Evolutionary conservation across 2,797 vertebrate genomes (phyloP).

Genomic region (Spondyliosoma cantharus): DNA sequence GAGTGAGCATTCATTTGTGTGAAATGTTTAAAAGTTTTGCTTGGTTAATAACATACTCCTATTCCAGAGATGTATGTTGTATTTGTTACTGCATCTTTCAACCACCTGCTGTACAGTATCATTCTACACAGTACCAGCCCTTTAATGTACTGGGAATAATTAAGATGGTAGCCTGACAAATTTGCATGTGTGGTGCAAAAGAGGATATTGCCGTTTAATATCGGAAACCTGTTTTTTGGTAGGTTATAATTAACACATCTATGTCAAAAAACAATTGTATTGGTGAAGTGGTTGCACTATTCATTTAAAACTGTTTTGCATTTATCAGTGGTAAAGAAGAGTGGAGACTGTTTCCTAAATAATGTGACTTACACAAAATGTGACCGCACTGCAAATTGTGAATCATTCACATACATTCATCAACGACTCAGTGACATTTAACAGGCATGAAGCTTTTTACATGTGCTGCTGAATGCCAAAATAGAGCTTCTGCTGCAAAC

Average conservation of each 20-base stretch:
- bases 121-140: not conserved
- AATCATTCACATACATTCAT: constrained; percentile 17
- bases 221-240: too few relatives aligned
- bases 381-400: not conserved
- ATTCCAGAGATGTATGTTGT: not conserved
- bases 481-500: constrained; percentile 1
- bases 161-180: constrained; percentile 3
- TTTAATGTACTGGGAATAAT: not conserved
- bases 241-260: constrained; percentile 14
- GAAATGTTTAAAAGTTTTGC: not conserved
- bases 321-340: not conserved
- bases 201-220: too few relatives aligned
- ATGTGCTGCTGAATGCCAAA: not conserved
- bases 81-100: not conserved
- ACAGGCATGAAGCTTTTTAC: not conserved
- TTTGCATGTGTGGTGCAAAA: too few relatives aligned
- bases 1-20: not conserved
- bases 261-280: constrained; percentile 17
- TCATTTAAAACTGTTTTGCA: constrained; percentile 24
- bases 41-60: not conserved
- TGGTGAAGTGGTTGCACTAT: constrained; percentile 36
- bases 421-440: constrained; percentile 15
- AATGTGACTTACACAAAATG: not conserved
- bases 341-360: not conserved
- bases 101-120: not conserved